These are phyloP conservation scores for Microvelia longipes DNA, from an alignment of 1,140 invertebrate species.

Conservation along the genomic window DNA sequence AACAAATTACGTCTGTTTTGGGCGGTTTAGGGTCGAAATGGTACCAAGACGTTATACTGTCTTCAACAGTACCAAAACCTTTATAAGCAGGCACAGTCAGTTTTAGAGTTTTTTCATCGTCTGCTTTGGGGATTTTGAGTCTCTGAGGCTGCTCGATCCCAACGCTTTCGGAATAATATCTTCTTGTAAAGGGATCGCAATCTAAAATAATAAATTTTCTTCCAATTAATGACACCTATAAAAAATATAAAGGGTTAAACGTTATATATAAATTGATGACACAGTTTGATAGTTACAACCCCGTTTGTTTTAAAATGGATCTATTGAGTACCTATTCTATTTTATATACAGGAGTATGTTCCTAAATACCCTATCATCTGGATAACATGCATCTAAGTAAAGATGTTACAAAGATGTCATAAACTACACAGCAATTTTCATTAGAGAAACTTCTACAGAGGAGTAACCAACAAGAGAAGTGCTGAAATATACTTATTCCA, in stretches of 20 bases:
- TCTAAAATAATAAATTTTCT: conserved; percentile 54
- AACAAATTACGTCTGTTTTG: conserved; percentile 46
- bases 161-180: conserved; percentile 39
- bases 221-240: neutral
- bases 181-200: conserved; percentile 63
- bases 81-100: conserved; percentile 42
- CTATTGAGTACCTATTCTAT: too few species aligned
- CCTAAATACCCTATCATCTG: too few species aligned
- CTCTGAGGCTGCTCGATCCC: conserved; percentile 22
- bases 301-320: too few species aligned
- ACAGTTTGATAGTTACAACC: too few species aligned
- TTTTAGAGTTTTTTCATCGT: conserved; percentile 22
- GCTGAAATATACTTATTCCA: too few species aligned
- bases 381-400: too few species aligned
- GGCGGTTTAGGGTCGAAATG: conserved; percentile 49
- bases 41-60: conserved; percentile 51
- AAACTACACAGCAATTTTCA: too few species aligned
- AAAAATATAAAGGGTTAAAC: neutral
- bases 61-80: conserved; percentile 56
- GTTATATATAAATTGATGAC: too few species aligned
- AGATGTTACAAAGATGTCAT: too few species aligned
- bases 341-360: too few species aligned
- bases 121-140: conserved; percentile 10
- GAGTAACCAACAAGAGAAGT: too few species aligned
- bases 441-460: too few species aligned